Conservation (phyloP, 2,113 vertebrate species). For the Salvator merianae region DNA sequence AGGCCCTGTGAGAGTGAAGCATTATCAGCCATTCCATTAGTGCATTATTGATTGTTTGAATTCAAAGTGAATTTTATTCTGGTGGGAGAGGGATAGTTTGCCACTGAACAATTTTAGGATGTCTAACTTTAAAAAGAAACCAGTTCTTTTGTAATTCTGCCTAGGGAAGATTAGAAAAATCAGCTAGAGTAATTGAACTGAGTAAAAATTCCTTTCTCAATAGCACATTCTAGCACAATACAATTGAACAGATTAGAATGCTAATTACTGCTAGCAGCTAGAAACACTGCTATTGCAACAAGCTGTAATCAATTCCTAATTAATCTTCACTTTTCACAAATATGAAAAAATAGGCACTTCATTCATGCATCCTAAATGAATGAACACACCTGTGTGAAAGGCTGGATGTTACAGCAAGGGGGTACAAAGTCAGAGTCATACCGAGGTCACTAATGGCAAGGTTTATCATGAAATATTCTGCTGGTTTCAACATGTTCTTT, state of each 20-base stretch:
- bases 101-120: background rate
- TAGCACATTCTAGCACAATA: background rate
- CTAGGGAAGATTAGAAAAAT: background rate
- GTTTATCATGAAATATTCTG: conserved; percentile 83
- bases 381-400: conserved; percentile 79
- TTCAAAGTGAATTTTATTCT: no score
- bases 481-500: conserved; percentile 79
- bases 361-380: background rate
- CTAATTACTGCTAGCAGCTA: background rate
- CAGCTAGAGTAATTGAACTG: background rate
- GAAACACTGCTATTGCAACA: background rate
- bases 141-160: background rate
- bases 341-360: background rate
- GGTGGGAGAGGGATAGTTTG: no score
- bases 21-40: no score
- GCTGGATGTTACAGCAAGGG: conserved; percentile 80
- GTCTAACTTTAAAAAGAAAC: background rate
- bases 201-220: background rate
- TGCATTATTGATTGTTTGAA: no score
- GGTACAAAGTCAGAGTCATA: conserved; percentile 81
- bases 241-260: background rate
- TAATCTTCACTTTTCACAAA: background rate
- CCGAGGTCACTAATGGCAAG: conserved; percentile 81
- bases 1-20: no score
- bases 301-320: background rate